Evolutionary conservation across 2,797 vertebrate species (phyloP).

Genomic region (Pangasius sanitwongsei): DNA sequence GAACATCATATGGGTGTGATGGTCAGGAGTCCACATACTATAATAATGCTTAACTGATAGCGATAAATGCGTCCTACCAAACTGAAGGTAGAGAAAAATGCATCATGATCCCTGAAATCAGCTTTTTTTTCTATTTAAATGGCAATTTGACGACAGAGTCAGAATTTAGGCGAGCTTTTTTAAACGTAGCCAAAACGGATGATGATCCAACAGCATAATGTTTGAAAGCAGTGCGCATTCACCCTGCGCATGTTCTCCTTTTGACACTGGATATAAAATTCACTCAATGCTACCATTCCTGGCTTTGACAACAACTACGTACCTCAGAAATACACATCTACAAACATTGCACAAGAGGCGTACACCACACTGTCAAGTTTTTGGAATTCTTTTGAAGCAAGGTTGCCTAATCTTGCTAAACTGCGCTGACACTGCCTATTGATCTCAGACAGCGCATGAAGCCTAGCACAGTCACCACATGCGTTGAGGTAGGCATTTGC

Average conservation of each 20-base stretch:
- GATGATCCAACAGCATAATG: not conserved
- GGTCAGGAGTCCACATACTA: not conserved
- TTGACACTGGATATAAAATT: not conserved
- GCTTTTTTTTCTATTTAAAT: not conserved
- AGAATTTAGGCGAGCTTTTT: not conserved
- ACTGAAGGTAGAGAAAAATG: not conserved
- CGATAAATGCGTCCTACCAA: too few relatives aligned
- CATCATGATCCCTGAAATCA: not conserved
- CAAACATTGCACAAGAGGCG: not conserved
- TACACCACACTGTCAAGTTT: not conserved
- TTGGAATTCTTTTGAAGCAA: not conserved
- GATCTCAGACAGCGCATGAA: conserved; percentile 4
- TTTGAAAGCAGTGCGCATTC: too few relatives aligned
- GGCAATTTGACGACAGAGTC: not conserved
- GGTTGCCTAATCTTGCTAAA: conserved; percentile 2
- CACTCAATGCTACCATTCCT: not conserved
- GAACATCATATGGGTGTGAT: not conserved
- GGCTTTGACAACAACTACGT: not conserved
- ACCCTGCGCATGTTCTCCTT: not conserved
- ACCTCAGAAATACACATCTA: not conserved
- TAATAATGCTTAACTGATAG: not conserved
- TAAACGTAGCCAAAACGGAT: too few relatives aligned
- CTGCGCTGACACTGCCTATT: not conserved
- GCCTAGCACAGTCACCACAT: not conserved
- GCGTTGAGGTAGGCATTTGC: not conserved